Base-by-base conservation (phyloP, 2,797 vertebrate genomes). In the Gallinago solitaria region DNA sequence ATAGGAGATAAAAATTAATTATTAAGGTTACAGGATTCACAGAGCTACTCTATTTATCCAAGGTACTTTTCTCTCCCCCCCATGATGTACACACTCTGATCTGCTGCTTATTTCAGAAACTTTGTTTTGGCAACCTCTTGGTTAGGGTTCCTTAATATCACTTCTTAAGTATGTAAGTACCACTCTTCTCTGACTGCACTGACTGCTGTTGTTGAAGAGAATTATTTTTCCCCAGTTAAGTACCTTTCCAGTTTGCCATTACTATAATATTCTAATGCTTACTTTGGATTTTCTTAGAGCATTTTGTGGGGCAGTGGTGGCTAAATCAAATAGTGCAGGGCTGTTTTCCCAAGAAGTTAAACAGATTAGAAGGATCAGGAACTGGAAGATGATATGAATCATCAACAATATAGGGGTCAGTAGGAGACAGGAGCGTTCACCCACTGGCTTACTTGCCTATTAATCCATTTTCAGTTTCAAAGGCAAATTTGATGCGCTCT, bases 381-480 rank as follows among this genome's bases (percentile, higher is more conserved):
- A 53, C 12, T 17, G 86, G 51, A 33, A 88, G 51, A 59, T 56
- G 21, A 37, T 12, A 25, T 17, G 37, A 76, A 57, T 45, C 35
- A 68, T 21, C 37, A 80, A 11, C 63, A 93, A 15, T 35, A 11
- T 2, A 32, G 89, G 14, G 67, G 60, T 84, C 75, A 94, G 71
- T 0, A 94, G 39, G 53, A 95, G 57, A 94, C 47, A 74, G 68
- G 12, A 74, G 25, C 1, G 4, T 87, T 88, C 90, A 53, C 63
- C 84, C 94, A 85, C 60, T 20, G 81, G 76, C n/a, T 77, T 96
- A 98, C 98, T 93, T 98, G 98, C 99, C 99, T 95, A 99, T 97
- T 94, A 99, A 98, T 75, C 99, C 99, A 97, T 99, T 99, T 89
- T 99, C 99, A 16, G 99, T 99, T 97, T 99, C 99, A 97, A 99